Percentiles rank a stretch among this genome's conserved stretches.
Evolutionary conservation across 2,797 vertebrate species (phyloP).

Genomic region (Octomys mimax): DNA sequence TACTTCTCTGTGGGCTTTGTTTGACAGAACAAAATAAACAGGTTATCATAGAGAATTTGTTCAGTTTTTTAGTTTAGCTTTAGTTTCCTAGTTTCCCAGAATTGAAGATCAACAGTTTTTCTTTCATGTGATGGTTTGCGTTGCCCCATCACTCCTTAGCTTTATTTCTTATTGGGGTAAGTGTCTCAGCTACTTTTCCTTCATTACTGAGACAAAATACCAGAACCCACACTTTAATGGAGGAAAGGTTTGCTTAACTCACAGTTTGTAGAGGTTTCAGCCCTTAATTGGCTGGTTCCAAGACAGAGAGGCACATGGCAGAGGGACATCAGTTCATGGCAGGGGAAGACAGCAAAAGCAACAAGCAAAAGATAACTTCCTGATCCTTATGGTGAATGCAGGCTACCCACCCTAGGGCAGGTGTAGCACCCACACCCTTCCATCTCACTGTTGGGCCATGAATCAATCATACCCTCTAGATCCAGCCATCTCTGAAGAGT

Average conservation of each 20-base stretch:
- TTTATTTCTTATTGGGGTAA: constrained; percentile 22
- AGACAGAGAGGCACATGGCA: background rate
- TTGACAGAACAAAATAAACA: constrained; percentile 46
- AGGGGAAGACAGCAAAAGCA: background rate
- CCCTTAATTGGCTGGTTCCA: background rate
- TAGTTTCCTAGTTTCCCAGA: constrained; percentile 44
- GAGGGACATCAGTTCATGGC: background rate
- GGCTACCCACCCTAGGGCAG: background rate
- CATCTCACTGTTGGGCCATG: background rate
- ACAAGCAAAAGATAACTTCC: background rate
- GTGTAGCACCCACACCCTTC: background rate
- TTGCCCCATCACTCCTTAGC: background rate
- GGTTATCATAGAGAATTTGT: constrained; percentile 11
- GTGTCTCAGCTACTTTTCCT: background rate
- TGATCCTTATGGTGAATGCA: background rate
- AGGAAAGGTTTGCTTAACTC: background rate
- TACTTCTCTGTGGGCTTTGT: constrained; percentile 59
- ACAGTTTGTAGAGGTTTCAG: background rate
- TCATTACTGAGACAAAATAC: background rate
- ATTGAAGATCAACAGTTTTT: background rate
- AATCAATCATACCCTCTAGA: background rate
- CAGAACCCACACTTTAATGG: background rate
- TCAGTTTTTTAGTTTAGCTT: constrained; percentile 42
- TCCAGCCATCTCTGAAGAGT: background rate
- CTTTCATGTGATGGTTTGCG: background rate